phyloP scores from a whole-genome alignment of 2,113 vertebrate species.

The Urocitellus parryii region DNA sequence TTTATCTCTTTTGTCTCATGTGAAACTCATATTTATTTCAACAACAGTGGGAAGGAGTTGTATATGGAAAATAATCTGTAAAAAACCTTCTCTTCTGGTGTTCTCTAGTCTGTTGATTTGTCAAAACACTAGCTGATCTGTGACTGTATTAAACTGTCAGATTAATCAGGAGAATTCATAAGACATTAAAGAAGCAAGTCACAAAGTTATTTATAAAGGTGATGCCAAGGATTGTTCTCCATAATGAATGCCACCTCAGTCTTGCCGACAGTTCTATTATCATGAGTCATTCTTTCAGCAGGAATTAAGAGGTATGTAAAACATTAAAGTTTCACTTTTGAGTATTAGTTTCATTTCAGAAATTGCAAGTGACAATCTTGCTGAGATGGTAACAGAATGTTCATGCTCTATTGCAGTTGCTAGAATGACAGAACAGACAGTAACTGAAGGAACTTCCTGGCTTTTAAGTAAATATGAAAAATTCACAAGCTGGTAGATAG shows the following conservation, averaged over 20 bases:
- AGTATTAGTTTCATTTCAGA: slow-evolving; percentile 46
- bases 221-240: not conserved
- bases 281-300: slow-evolving; percentile 52
- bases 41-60: slow-evolving; percentile 19
- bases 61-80: slow-evolving; percentile 51
- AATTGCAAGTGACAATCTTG: not conserved
- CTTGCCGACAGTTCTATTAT: slow-evolving; percentile 19
- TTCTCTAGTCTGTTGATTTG: slow-evolving; percentile 61
- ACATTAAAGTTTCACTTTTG: slow-evolving; percentile 31
- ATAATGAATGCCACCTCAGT: not conserved
- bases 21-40: slow-evolving; percentile 50
- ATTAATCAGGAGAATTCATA: slow-evolving; percentile 52
- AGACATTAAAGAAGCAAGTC: slow-evolving; percentile 46
- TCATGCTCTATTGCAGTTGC: not conserved
- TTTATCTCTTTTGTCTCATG: not conserved
- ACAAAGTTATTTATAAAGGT: slow-evolving; percentile 42
- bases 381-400: not conserved
- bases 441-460: not conserved
- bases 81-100: slow-evolving; percentile 46
- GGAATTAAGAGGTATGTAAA: slow-evolving; percentile 51
- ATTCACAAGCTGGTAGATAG: not conserved
- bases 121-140: slow-evolving; percentile 63
- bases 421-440: not conserved
- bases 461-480: not conserved
- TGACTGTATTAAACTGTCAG: slow-evolving; percentile 33